Evolutionary conservation across 2,797 vertebrate species (phyloP).

Genomic region (Bufotes viridis): DNA sequence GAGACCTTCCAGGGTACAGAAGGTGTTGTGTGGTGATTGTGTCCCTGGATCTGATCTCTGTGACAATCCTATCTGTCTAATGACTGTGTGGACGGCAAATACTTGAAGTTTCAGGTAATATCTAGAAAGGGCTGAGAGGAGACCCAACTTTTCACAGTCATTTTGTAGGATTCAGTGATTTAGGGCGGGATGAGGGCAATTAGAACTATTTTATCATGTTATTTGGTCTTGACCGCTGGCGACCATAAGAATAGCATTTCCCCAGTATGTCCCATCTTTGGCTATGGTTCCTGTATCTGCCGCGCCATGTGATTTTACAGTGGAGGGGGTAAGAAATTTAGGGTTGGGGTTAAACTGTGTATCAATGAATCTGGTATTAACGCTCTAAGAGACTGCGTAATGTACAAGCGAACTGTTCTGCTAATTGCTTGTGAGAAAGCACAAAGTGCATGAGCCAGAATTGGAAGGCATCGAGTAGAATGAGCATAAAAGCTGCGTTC

Average conservation of each 20-base stretch:
- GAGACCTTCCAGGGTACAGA: not conserved
- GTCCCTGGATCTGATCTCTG: not conserved
- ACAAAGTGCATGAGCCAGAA: not conserved
- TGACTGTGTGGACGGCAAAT: not conserved
- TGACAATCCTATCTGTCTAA: not conserved
- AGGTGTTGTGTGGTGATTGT: not conserved
- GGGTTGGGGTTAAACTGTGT: not conserved
- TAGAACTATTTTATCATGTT: no score
- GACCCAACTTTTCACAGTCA: no score
- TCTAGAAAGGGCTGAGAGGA: no score
- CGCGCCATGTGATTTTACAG: no score
- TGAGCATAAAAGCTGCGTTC: not conserved
- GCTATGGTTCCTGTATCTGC: not conserved
- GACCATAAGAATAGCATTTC: not conserved
- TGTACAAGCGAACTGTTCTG: not conserved
- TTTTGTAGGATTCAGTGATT: not conserved
- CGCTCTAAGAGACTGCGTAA: not conserved
- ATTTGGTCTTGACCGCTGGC: not conserved
- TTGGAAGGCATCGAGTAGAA: not conserved
- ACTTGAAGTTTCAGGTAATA: not conserved
- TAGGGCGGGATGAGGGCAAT: not conserved
- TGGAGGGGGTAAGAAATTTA: not conserved
- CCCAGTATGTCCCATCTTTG: not conserved
- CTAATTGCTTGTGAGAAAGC: not conserved
- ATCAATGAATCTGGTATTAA: not conserved